Conservation (phyloP, 2,113 vertebrate genomes). For the Steatornis caripensis region DNA sequence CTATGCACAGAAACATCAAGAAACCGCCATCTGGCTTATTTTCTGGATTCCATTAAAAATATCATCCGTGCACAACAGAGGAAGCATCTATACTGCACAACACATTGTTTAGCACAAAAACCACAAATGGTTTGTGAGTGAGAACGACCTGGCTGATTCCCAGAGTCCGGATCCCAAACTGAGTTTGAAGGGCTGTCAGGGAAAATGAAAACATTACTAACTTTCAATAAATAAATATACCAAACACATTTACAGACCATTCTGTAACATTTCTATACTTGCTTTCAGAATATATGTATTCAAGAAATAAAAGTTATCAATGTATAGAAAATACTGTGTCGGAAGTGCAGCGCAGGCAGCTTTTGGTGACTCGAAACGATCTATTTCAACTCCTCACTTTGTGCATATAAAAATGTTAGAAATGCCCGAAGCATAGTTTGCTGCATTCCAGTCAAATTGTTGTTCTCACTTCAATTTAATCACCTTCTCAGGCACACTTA, state of each 20-base stretch:
- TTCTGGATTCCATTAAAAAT: neutral
- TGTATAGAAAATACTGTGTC: neutral
- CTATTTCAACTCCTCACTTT: neutral
- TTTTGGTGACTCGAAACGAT: neutral
- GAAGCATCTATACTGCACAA: neutral
- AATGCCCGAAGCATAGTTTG: slow-evolving; percentile 20
- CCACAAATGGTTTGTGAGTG: neutral
- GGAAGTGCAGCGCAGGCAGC: neutral
- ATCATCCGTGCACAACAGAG: neutral
- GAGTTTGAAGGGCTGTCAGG: neutral
- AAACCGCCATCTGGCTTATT: neutral
- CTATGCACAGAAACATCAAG: neutral
- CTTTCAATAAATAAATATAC: neutral
- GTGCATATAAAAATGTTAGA: neutral
- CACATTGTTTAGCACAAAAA: neutral
- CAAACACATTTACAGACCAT: neutral
- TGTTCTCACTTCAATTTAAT: slow-evolving; percentile 60
- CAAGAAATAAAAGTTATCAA: neutral
- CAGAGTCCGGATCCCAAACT: neutral
- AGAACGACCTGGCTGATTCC: neutral
- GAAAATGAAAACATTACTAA: neutral
- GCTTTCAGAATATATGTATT: neutral
- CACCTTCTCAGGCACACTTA: slow-evolving; percentile 37
- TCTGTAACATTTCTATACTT: neutral
- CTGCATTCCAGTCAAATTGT: slow-evolving; percentile 43